phyloP scores from a whole-genome alignment of 2,113 vertebrate species.

The Sula dactylatra region DNA sequence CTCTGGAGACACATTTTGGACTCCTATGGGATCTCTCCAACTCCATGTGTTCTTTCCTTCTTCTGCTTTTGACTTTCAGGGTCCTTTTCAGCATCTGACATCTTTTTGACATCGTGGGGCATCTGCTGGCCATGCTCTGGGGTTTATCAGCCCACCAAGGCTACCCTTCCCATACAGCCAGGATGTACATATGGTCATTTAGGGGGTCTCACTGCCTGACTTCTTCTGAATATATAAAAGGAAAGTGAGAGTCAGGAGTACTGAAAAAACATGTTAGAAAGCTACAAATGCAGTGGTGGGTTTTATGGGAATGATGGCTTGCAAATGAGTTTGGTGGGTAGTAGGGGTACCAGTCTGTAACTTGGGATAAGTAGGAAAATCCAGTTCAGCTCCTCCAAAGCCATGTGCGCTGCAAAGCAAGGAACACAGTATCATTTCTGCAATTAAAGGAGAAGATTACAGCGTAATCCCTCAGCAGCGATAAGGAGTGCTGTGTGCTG shows the following conservation, averaged over 20 bases:
- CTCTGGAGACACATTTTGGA: not conserved
- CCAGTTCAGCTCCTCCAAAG: not conserved
- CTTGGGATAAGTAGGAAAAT: not conserved
- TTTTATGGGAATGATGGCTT: not conserved
- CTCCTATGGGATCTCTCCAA: not conserved
- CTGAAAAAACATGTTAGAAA: not conserved
- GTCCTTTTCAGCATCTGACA: not conserved
- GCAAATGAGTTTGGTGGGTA: not conserved
- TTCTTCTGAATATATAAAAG: not conserved
- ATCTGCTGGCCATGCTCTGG: not conserved
- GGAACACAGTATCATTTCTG: not conserved
- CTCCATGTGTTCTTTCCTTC: not conserved
- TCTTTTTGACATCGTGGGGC: not conserved
- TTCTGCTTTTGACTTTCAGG: not conserved
- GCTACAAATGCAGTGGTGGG: not conserved
- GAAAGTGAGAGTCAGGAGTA: not conserved
- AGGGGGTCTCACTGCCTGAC: not conserved
- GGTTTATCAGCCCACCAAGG: not conserved
- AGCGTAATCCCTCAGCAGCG: slow-evolving; percentile 2
- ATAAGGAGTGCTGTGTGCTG: slow-evolving; percentile 6
- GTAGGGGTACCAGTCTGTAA: not conserved
- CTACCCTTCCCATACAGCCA: not conserved
- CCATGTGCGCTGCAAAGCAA: not conserved
- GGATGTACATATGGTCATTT: not conserved
- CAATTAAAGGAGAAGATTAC: slow-evolving; percentile 38